Evolutionary conservation across 2,113 vertebrate genomes (phyloP), one percentile per base, ranked within the genome.

Genomic region (Barbus barbus): DNA sequence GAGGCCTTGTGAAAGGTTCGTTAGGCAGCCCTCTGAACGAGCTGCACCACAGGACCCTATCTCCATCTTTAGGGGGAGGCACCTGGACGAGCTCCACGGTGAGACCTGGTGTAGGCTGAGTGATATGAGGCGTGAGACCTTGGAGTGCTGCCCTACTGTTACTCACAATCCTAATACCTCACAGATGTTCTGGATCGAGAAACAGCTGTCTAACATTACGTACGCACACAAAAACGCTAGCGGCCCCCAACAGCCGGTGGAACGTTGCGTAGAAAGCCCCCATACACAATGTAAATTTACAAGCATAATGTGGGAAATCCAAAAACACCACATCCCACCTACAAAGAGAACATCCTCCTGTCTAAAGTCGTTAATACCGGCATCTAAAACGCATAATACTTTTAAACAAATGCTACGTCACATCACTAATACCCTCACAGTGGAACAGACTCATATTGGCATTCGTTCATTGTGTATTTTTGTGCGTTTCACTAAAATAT

Each of bases 111-210:
- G 71, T 81, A 44, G 63, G 51, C 58, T 31, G 79, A 74, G 58
- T 60, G 65, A 83, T 75, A 80, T 73, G 71, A 85, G 48, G 48
- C 74, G 38, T 83, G 74, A 60, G 85, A 41, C 79, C 63, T 69
- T 77, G 74, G 78, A 80, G 78, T 46, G 26, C 60, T 80, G 78
- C 78, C 80, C 63, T 71, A 56, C 65, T 82, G 80, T 82, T 82
- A 71, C 80, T 82, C 65, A 82, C 31, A 53, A 65, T 80, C 80
- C 48, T 82, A 82, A 82, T 82, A 71, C 65, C 80, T 56, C 80
- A 82, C 80, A 82, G 80, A 82, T 82, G 80, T 82, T 48, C 65
- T 71, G 80, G 44, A 71, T 71, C 18, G 75, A 84, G 69, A 33
- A 74, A 18, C 74, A 81, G 61, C 80, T 60, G 67, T 69, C 36